These are phyloP conservation scores for Mamestra configurata DNA, from an alignment of 1,140 invertebrate species.

Conservation along the genomic window DNA sequence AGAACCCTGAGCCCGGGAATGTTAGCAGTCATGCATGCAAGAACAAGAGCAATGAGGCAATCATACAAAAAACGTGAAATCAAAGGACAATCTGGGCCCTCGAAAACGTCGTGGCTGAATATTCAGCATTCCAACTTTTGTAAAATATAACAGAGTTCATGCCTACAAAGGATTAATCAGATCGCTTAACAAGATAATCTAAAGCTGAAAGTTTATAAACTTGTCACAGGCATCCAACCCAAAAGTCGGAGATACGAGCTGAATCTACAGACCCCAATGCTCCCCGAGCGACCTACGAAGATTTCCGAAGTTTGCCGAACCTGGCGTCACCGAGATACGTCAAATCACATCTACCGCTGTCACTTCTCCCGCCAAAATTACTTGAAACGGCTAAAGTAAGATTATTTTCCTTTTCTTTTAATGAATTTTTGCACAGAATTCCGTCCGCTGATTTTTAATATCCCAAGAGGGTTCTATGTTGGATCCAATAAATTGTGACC, in stretches of 20 bases:
- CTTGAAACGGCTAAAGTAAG: slow-evolving; percentile 77
- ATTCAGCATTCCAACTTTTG: no score
- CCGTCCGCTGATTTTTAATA: not conserved
- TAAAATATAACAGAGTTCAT: no score
- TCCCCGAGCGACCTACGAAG: slow-evolving; percentile 55
- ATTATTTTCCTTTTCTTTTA: not conserved
- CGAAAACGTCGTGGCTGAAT: no score
- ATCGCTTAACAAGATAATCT: not conserved
- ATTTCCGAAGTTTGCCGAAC: slow-evolving; percentile 60
- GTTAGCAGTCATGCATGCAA: no score
- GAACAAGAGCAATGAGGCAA: no score
- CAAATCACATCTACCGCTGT: slow-evolving; percentile 75
- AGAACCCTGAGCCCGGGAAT: no score
- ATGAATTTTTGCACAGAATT: not conserved
- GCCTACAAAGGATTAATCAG: not conserved
- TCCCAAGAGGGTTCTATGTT: not conserved
- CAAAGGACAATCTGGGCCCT: no score
- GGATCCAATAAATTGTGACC: not conserved
- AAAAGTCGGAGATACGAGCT: slow-evolving; percentile 46
- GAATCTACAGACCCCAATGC: not conserved
- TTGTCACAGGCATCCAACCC: slow-evolving; percentile 57
- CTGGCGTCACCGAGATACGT: slow-evolving; percentile 70
- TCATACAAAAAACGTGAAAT: no score
- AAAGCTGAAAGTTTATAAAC: not conserved
- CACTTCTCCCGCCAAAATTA: slow-evolving; percentile 69